Base-by-base conservation (phyloP, 2,113 vertebrate species). In the Onychorhynchus coronatus region DNA sequence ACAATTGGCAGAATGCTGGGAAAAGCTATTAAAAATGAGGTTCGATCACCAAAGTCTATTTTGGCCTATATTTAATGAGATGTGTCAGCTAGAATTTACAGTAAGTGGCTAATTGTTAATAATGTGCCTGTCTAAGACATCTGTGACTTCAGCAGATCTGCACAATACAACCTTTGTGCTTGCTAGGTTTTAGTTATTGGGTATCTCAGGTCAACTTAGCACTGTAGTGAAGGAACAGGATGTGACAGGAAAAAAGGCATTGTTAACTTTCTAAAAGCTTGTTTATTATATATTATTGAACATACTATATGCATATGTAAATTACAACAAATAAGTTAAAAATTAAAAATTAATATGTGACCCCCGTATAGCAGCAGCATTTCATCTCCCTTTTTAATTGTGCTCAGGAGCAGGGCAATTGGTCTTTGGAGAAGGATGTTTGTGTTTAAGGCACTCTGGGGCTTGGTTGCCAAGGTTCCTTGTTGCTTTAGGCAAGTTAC, bases 101-200 rank as follows among this genome's bases (percentile, higher is more conserved):
- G 89, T 97, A 97, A 97, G 93, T 96, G 97, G 93, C 94, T 97
- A 97, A 97, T 97, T 96, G 95, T 96, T 97, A 97, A 97, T 96
- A 96, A 96, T 93, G 95, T 90, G 66, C 81, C 66, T 95, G 83
- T 83, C 91, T 87, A 53, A 95, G 91, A 85, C 79, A 76, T 93
- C 82, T 78, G 92, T 91, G 93, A 89, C 91, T 95, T 95, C 81
- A 91, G 85, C 66, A 65, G 91, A 55, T 81, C 84, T 78, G 56
- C 53, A 92, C 93, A 95, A 96, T 94, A 33, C 67, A 68, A 46
- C 66, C n/a, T 52, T 31, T 55, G 86, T 68, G 63, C 83, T 87
- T 77, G 62, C 73, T 87, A 37, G 5, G 8, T 65, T 96, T 88
- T 86, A 63, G 63, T 75, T 80, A 47, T 63, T 86, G 56, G 7